A percentile compares a stretch with the other conserved stretches of the same genome.
phyloP scores from a whole-genome alignment of 2,888 invertebrate genomes.

The Xestia xanthographa region DNA sequence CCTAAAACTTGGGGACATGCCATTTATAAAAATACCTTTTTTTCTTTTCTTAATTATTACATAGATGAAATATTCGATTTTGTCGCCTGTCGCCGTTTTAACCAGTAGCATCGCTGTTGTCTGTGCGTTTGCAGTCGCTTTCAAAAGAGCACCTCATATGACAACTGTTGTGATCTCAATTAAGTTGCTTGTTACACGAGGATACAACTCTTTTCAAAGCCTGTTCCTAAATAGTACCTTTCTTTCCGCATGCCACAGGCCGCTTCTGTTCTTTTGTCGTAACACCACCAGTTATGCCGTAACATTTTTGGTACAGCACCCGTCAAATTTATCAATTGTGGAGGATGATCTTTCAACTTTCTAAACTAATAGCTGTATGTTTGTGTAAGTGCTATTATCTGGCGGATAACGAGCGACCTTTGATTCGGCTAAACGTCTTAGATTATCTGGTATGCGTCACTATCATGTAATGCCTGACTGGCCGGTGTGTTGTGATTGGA shows the following conservation, averaged over 20 bases:
- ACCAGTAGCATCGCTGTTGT: not conserved
- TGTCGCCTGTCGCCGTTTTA: not conserved
- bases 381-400: conserved; percentile 62
- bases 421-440: conserved; percentile 65
- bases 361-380: conserved; percentile 56
- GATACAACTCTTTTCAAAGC: not conserved
- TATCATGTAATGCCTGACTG: conserved; percentile 39
- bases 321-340: conserved; percentile 67
- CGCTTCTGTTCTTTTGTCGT: conserved; percentile 44
- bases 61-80: not conserved
- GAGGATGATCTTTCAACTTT: conserved; percentile 67
- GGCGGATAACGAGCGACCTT: conserved; percentile 65
- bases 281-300: conserved; percentile 56
- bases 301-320: conserved; percentile 55
- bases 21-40: not conserved
- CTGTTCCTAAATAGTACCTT: not conserved
- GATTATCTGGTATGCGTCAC: conserved; percentile 60
- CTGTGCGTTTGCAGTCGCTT: not conserved
- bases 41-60: not conserved
- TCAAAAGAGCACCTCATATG: not conserved
- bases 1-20: not conserved
- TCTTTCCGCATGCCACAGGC: conserved; percentile 25
- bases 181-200: not conserved
- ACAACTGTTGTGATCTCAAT: not conserved
- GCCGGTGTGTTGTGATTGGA: conserved; percentile 14